These are phyloP conservation scores for Marasmarcha lunaedactyla DNA, from an alignment of 2,888 invertebrate genomes.

Conservation along the genomic window DNA sequence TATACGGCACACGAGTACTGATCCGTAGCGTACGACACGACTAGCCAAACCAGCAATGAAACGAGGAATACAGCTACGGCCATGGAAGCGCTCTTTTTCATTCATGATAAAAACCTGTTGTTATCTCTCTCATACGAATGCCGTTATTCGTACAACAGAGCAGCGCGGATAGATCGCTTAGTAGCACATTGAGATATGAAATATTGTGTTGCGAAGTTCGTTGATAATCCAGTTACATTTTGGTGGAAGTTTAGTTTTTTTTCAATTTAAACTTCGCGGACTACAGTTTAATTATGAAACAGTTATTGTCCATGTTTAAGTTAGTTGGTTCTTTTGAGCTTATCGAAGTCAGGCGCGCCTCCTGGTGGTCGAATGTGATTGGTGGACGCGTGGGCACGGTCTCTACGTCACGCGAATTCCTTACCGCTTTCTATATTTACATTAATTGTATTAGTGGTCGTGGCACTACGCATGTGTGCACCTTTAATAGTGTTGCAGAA, in stretches of 20 bases:
- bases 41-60: slow-evolving; percentile 48
- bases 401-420: slow-evolving; percentile 62
- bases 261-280: no score
- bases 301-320: neutral
- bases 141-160: slow-evolving; percentile 17
- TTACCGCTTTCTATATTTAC: slow-evolving; percentile 47
- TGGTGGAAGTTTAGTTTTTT: no score
- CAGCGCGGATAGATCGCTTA: slow-evolving; percentile 18
- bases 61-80: slow-evolving; percentile 44
- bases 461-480: slow-evolving; percentile 5
- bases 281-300: no score
- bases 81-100: slow-evolving; percentile 49
- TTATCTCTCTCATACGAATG: slow-evolving; percentile 39
- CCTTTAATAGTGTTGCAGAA: neutral
- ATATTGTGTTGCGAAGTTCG: slow-evolving; percentile 3
- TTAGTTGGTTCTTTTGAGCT: slow-evolving; percentile 2
- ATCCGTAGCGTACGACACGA: slow-evolving; percentile 32
- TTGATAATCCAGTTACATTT: no score
- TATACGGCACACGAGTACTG: slow-evolving; percentile 27
- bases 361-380: slow-evolving; percentile 64
- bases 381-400: slow-evolving; percentile 63
- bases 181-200: slow-evolving; percentile 4
- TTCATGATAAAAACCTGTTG: slow-evolving; percentile 51
- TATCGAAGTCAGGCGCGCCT: slow-evolving; percentile 59
- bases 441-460: slow-evolving; percentile 30